Evolutionary conservation across 2,113 vertebrate species (phyloP).

Genomic region (Toxotes chatareus): DNA sequence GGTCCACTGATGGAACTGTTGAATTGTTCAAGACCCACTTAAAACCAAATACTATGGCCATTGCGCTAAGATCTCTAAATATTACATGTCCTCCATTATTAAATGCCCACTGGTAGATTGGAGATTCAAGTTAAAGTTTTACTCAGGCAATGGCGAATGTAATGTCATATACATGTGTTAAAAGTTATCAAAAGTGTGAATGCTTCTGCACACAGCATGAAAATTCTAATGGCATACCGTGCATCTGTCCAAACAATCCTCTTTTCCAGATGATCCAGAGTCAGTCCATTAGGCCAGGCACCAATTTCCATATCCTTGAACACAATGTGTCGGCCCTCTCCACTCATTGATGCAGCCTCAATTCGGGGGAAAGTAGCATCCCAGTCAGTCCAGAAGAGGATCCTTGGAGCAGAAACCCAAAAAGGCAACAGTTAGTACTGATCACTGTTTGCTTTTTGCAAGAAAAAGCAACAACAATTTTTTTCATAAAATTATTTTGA

Average conservation of each 20-base stretch:
- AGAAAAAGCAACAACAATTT: neutral
- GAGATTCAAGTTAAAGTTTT: conserved; percentile 6
- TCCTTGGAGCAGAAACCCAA: conserved; percentile 79
- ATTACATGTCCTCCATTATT: conserved; percentile 64
- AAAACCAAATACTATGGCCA: conserved; percentile 46
- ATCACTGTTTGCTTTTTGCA: neutral
- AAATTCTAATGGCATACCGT: conserved; percentile 83
- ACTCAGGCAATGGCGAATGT: neutral
- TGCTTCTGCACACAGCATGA: neutral
- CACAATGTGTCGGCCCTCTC: conserved; percentile 92
- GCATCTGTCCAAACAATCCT: conserved; percentile 99
- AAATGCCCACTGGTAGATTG: conserved; percentile 26
- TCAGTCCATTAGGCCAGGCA: conserved; percentile 98
- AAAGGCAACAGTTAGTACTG: neutral
- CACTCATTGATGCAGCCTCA: conserved; percentile 97
- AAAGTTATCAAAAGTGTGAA: conserved; percentile 16
- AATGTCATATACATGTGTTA: conserved; percentile 12
- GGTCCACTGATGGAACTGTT: conserved; percentile 43
- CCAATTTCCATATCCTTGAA: conserved; percentile 99
- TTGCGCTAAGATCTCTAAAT: conserved; percentile 42
- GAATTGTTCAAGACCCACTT: conserved; percentile 60
- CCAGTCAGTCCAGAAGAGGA: conserved; percentile 99
- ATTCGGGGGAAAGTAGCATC: conserved; percentile 98
- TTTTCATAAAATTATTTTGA: too few relatives aligned
- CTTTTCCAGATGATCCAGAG: conserved; percentile 96